These are phyloP conservation scores for Panthera leo DNA, from an alignment of 2,113 vertebrate species.

Conservation along the genomic window DNA sequence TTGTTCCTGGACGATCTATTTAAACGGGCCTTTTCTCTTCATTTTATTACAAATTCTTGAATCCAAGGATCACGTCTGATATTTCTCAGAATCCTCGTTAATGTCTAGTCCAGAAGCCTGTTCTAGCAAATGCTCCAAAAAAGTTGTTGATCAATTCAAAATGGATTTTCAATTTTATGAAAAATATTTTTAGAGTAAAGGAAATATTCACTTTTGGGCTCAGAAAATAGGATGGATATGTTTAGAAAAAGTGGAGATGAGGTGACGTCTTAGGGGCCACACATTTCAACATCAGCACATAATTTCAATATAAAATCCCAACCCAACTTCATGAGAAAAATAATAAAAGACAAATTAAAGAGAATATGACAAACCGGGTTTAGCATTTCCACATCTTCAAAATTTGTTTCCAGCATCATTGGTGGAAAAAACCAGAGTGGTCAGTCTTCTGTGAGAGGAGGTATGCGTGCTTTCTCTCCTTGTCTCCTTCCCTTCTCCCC, in stretches of 20 bases:
- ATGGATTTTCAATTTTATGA: constrained; percentile 14
- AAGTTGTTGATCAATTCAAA: constrained; percentile 30
- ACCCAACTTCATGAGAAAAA: not conserved
- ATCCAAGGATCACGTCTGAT: constrained; percentile 50
- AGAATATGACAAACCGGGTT: not conserved
- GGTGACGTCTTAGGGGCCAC: not conserved
- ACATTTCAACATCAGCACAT: not conserved
- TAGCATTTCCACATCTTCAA: not conserved
- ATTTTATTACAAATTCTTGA: constrained; percentile 65
- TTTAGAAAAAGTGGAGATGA: not conserved
- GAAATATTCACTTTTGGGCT: constrained; percentile 32
- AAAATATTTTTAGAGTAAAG: constrained; percentile 49
- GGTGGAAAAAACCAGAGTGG: not conserved
- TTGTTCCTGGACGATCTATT: not conserved
- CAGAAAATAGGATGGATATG: not conserved
- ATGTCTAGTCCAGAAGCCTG: constrained; percentile 43
- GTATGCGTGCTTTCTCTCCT: not conserved
- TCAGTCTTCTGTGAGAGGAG: not conserved
- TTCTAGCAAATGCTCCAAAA: not conserved
- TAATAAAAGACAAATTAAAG: not conserved
- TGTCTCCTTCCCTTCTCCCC: not conserved
- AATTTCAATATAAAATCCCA: not conserved
- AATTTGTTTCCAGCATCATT: not conserved
- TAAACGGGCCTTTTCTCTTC: constrained; percentile 18
- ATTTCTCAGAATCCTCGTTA: constrained; percentile 30